These are phyloP conservation scores for Ferdinandea cuprea DNA, from an alignment of 2,888 invertebrate species.

Conservation along the genomic window DNA sequence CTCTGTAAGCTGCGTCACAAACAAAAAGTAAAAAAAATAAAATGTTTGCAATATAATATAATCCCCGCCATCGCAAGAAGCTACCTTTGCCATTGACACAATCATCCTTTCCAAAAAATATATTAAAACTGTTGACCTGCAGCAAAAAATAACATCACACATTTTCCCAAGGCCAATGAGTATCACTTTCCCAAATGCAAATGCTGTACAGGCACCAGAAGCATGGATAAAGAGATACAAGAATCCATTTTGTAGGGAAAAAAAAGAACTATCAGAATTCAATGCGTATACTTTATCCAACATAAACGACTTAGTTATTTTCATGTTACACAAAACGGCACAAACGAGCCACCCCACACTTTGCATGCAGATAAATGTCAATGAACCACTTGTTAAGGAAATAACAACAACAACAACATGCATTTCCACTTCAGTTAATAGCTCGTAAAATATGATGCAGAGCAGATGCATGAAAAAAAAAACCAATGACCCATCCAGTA, in stretches of 20 bases:
- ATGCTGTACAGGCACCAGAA: no score
- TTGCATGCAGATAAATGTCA: slow-evolving; percentile 56
- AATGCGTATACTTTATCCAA: background rate
- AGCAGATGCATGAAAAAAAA: slow-evolving; percentile 22
- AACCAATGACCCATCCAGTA: slow-evolving; percentile 21
- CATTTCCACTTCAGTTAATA: slow-evolving; percentile 69
- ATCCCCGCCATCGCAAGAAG: no score
- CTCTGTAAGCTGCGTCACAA: no score
- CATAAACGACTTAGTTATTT: slow-evolving; percentile 19
- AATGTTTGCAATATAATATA: no score
- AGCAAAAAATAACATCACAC: no score
- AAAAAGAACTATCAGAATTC: background rate
- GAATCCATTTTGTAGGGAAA: background rate
- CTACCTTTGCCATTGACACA: no score
- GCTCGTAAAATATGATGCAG: slow-evolving; percentile 67
- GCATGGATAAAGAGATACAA: no score
- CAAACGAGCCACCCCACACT: slow-evolving; percentile 16
- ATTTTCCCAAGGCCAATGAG: no score
- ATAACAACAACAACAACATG: slow-evolving; percentile 45
- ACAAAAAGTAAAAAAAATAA: no score
- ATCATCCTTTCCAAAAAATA: no score
- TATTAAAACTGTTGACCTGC: no score
- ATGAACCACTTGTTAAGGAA: slow-evolving; percentile 65
- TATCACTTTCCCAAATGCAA: no score
- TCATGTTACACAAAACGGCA: slow-evolving; percentile 6